Percentiles rank a stretch among this genome's conserved stretches.
These are phyloP conservation scores for Ditula angustiorana DNA, from an alignment of 2,888 invertebrate species.

Conservation along the genomic window DNA sequence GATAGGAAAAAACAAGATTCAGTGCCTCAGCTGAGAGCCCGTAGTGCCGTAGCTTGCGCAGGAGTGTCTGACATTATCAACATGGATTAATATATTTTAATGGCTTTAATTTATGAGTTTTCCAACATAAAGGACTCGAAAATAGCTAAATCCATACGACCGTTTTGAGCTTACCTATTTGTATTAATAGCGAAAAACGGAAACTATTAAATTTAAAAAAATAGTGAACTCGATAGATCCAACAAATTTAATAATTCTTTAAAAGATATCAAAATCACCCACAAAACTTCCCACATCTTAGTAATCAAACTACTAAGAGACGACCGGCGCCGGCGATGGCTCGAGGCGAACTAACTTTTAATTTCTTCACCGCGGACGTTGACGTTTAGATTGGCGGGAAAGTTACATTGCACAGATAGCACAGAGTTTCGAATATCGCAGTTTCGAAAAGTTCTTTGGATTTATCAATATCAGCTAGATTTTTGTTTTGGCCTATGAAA, in stretches of 20 bases:
- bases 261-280: background rate
- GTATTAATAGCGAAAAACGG: too few species aligned
- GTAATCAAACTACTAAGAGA: constrained; percentile 58
- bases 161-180: too few species aligned
- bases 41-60: too few species aligned
- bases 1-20: too few species aligned
- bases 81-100: too few species aligned
- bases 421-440: constrained; percentile 52
- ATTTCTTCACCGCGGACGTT: constrained; percentile 79
- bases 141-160: too few species aligned
- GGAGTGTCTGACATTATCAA: too few species aligned
- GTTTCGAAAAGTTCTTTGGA: constrained; percentile 7
- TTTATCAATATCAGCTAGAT: constrained; percentile 18
- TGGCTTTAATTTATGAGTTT: too few species aligned
- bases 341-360: constrained; percentile 79
- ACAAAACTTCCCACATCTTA: constrained; percentile 22
- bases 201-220: background rate
- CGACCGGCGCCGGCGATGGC: constrained; percentile 71
- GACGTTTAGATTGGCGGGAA: constrained; percentile 79
- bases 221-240: background rate
- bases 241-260: background rate
- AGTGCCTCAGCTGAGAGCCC: too few species aligned
- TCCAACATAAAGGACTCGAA: too few species aligned
- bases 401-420: constrained; percentile 80
- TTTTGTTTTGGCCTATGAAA: constrained; percentile 4